phyloP scores from a whole-genome alignment of 2,113 vertebrate genomes.

The Chlamydotis undulata region DNA sequence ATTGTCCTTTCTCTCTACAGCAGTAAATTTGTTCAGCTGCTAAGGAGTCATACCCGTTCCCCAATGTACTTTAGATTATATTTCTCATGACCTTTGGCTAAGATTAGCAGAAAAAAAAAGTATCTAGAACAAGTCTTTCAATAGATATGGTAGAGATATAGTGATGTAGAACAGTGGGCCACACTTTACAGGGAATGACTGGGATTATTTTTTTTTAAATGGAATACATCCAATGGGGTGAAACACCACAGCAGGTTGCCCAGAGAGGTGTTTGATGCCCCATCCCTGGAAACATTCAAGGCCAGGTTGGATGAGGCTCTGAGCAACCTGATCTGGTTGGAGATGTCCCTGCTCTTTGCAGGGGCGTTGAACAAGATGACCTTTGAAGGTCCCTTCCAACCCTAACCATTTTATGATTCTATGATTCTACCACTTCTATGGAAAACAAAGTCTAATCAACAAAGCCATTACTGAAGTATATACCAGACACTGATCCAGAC shows the following conservation, averaged over 20 bases:
- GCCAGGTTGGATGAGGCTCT: too few relatives aligned
- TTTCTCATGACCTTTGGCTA: neutral
- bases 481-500: neutral
- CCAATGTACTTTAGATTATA: neutral
- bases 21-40: neutral
- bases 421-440: neutral
- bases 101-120: neutral
- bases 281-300: too few relatives aligned
- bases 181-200: neutral
- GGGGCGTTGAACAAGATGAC: too few relatives aligned
- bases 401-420: too few relatives aligned
- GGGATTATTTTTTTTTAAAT: neutral
- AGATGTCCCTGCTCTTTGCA: too few relatives aligned
- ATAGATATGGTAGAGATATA: neutral
- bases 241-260: too few relatives aligned
- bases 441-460: neutral
- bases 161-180: neutral
- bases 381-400: too few relatives aligned
- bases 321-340: too few relatives aligned
- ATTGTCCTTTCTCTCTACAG: neutral
- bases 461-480: neutral
- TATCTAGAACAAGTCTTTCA: neutral
- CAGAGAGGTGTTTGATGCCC: too few relatives aligned
- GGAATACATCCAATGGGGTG: neutral
- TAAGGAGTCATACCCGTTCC: neutral